phyloP scores from a whole-genome alignment of 2,797 vertebrate species.

The Propithecus deckenii region DNA sequence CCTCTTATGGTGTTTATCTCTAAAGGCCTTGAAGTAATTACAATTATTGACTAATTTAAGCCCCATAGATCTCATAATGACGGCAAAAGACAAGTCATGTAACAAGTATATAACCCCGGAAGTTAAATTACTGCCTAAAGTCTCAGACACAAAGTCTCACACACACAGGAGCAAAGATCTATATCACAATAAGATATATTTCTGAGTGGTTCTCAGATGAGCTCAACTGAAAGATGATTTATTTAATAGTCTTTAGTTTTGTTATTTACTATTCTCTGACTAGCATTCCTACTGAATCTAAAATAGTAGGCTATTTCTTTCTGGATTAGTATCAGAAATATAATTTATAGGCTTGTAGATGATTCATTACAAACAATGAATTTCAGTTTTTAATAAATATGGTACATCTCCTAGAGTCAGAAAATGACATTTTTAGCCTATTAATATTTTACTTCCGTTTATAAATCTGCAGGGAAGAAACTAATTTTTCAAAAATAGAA shows the following conservation, averaged over 20 bases:
- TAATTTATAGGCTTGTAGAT: not conserved
- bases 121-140: not conserved
- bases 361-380: slow-evolving; percentile 34
- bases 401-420: not conserved
- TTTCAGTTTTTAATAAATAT: not conserved
- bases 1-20: not conserved
- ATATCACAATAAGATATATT: not conserved
- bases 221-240: not conserved
- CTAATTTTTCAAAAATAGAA: slow-evolving; percentile 48
- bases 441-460: slow-evolving; percentile 39
- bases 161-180: not conserved
- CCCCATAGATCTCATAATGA: not conserved
- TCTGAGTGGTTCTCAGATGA: not conserved
- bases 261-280: not conserved
- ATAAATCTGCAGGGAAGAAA: slow-evolving; percentile 33
- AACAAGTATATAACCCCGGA: not conserved
- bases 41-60: not conserved
- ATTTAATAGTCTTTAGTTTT: not conserved
- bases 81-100: not conserved
- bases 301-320: not conserved
- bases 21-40: not conserved
- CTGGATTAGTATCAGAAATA: not conserved
- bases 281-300: not conserved
- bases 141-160: not conserved
- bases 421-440: not conserved